phyloP scores from a whole-genome alignment of 2,888 invertebrate genomes.

The Scaptomyza parva region DNA sequence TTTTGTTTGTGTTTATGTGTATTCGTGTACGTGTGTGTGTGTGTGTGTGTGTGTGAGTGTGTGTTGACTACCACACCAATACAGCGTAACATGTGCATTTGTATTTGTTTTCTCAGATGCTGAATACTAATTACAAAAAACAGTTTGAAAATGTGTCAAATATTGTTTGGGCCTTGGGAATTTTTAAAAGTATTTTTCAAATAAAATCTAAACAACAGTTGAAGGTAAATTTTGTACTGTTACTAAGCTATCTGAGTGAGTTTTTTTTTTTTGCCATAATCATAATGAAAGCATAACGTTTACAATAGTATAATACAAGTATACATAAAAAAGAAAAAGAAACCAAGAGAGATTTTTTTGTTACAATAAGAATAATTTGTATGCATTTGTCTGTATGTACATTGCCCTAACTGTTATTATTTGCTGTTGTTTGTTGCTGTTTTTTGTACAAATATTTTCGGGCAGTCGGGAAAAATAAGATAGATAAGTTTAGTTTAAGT shows the following conservation, averaged over 20 bases:
- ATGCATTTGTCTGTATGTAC: slow-evolving; percentile 34
- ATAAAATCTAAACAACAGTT: slow-evolving; percentile 35
- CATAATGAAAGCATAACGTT: slow-evolving; percentile 23
- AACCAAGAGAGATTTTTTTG: background rate
- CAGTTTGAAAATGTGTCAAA: slow-evolving; percentile 41
- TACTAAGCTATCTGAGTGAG: slow-evolving; percentile 38
- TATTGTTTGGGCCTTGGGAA: slow-evolving; percentile 30
- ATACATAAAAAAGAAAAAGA: slow-evolving; percentile 7
- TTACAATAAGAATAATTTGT: slow-evolving; percentile 30
- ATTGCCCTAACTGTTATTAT: slow-evolving; percentile 10
- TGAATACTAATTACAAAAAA: slow-evolving; percentile 49
- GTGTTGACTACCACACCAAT: slow-evolving; percentile 57
- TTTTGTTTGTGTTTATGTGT: slow-evolving; percentile 5
- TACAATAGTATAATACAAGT: slow-evolving; percentile 13
- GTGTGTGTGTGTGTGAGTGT: slow-evolving; percentile 23
- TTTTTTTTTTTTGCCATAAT: slow-evolving; percentile 18
- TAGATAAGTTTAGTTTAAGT: slow-evolving; percentile 3
- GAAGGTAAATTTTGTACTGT: slow-evolving; percentile 18
- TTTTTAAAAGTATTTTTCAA: slow-evolving; percentile 13
- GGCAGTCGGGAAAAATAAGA: slow-evolving; percentile 22
- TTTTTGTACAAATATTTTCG: slow-evolving; percentile 16
- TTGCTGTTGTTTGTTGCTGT: slow-evolving; percentile 10
- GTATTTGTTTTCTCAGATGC: slow-evolving; percentile 36
- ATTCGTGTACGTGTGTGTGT: slow-evolving; percentile 2
- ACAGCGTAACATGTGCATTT: slow-evolving; percentile 49